Evolutionary conservation across 2,888 invertebrate species (phyloP).

Genomic region (Tryphoninae sp.): DNA sequence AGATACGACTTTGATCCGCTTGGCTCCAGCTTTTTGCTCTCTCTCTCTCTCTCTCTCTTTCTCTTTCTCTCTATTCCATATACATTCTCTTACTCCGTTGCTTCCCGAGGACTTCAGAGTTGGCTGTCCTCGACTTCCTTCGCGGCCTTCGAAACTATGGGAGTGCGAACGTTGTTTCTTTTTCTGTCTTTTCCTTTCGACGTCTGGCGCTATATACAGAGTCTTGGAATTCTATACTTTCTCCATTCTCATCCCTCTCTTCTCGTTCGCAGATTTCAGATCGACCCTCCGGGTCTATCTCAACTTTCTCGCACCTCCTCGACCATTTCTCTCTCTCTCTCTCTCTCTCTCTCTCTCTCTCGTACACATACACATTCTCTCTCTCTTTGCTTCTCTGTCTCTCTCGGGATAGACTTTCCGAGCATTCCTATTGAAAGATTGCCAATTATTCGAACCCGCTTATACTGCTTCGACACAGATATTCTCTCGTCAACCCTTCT

Average conservation of each 20-base stretch:
- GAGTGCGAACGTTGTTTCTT: conserved; percentile 1
- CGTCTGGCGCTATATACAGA: background rate
- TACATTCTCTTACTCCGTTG: background rate
- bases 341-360: background rate
- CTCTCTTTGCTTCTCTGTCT: background rate
- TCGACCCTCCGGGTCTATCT: background rate
- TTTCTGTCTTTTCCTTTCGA: conserved; percentile 2
- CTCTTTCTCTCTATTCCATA: background rate
- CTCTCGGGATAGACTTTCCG: background rate
- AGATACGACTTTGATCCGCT: conserved; percentile 15
- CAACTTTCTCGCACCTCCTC: conserved; percentile 9
- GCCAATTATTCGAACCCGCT: conserved; percentile 30
- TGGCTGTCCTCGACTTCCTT: conserved; percentile 6
- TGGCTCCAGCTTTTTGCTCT: background rate
- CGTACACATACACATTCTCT: background rate
- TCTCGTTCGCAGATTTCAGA: conserved; percentile 1
- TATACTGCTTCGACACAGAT: background rate
- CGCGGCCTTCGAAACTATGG: conserved; percentile 12
- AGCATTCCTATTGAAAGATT: conserved; percentile 9
- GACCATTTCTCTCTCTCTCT: background rate
- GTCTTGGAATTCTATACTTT: background rate
- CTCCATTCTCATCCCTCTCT: background rate
- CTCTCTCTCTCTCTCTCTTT: conserved; percentile 6
- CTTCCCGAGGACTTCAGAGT: conserved; percentile 4
- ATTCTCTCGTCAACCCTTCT: conserved; percentile 17